Conservation (phyloP, 2,888 invertebrate species). For the Meta bourneti region DNA sequence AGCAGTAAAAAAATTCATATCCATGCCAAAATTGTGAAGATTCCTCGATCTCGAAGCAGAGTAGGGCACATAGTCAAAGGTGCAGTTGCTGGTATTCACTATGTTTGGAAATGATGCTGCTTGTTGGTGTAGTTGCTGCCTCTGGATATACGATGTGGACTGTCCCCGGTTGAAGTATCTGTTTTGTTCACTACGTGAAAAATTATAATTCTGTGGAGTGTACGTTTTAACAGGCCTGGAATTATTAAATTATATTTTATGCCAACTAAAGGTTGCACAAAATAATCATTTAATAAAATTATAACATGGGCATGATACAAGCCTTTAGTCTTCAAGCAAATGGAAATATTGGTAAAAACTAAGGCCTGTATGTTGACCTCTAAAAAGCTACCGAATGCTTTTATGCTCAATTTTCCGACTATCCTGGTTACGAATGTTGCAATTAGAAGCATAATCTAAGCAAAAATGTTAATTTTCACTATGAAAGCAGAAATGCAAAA, state of each 20-base stretch:
- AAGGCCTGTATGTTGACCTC: no score
- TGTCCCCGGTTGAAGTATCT: conserved; percentile 70
- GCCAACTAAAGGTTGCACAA: conserved; percentile 20
- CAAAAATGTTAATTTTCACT: no score
- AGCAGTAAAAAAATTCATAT: conserved; percentile 73
- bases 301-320: neutral
- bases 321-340: no score
- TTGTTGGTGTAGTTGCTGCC: conserved; percentile 69
- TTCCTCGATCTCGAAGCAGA: conserved; percentile 65
- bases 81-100: conserved; percentile 66
- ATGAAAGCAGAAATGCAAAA: no score
- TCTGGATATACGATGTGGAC: conserved; percentile 61
- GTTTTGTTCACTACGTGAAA: conserved; percentile 74
- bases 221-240: conserved; percentile 74
- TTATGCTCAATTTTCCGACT: no score
- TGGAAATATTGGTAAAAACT: no score
- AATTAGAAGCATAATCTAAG: no score
- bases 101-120: conserved; percentile 64
- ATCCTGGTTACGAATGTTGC: no score
- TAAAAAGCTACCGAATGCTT: no score
- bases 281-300: conserved; percentile 11
- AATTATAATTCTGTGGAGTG: conserved; percentile 75
- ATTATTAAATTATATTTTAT: conserved; percentile 67
- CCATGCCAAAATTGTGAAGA: conserved; percentile 69
- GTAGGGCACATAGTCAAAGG: conserved; percentile 68